phyloP scores from a whole-genome alignment of 1,140 invertebrate genomes.

The Phortica variegata region DNA sequence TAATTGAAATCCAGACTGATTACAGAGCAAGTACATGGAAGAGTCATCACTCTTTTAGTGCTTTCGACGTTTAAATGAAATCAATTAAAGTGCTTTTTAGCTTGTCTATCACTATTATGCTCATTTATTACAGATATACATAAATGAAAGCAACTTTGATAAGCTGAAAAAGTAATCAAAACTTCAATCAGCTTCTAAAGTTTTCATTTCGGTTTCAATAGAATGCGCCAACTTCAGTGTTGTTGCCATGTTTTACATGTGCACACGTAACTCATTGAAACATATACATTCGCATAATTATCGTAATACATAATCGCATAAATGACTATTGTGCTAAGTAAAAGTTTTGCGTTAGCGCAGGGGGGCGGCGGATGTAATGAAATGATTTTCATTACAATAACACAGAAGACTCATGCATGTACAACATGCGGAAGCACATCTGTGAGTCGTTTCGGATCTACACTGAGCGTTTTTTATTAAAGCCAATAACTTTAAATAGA shows the following conservation, averaged over 20 bases:
- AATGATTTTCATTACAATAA: no score
- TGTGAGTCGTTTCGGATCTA: no score
- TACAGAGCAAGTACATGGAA: no score
- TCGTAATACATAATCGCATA: not conserved
- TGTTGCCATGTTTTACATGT: not conserved
- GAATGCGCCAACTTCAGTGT: not conserved
- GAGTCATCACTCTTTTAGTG: not conserved
- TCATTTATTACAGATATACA: not conserved
- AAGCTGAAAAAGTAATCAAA: not conserved
- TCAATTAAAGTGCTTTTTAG: conserved; percentile 30
- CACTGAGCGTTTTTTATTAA: not conserved
- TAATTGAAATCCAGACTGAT: not conserved
- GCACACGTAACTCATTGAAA: not conserved
- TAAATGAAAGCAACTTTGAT: not conserved
- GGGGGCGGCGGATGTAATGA: no score
- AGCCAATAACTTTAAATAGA: not conserved
- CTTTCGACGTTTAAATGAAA: conserved; percentile 31
- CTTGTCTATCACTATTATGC: not conserved
- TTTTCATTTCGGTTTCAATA: not conserved
- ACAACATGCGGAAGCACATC: no score
- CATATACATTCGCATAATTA: not conserved
- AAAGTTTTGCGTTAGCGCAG: not conserved
- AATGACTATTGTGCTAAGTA: not conserved
- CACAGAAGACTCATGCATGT: no score
- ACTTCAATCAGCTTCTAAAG: not conserved